phyloP scores from a whole-genome alignment of 2,113 vertebrate species.

The Myanophis thanlyinensis region DNA sequence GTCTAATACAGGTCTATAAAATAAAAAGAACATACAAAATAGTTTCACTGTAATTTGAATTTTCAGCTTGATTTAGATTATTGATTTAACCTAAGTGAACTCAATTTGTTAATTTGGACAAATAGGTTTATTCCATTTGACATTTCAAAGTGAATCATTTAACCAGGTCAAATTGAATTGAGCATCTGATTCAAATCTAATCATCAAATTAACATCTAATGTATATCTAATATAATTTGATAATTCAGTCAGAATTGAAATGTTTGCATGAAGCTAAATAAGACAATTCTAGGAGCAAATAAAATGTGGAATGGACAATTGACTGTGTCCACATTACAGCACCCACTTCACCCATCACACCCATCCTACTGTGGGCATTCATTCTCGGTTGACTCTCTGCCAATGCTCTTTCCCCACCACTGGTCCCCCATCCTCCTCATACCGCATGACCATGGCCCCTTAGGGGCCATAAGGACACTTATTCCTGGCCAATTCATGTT shows the following conservation, averaged over 20 bases:
- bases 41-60: neutral
- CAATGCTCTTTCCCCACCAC: neutral
- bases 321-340: neutral
- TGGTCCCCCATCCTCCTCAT: too few species aligned
- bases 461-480: too few species aligned
- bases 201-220: neutral
- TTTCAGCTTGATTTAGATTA: neutral
- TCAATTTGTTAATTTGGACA: neutral
- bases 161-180: neutral
- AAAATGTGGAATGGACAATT: neutral
- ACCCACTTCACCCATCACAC: neutral
- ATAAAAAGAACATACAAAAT: neutral
- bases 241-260: neutral
- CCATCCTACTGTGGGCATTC: neutral
- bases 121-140: neutral
- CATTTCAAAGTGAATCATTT: neutral
- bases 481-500: too few species aligned
- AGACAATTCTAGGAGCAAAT: neutral
- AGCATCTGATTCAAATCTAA: neutral
- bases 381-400: neutral
- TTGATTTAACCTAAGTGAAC: neutral
- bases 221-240: neutral
- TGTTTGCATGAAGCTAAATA: neutral
- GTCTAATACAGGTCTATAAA: neutral
- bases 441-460: too few species aligned